Conservation (phyloP, 2,888 invertebrate species). For the Euzophera pinguis region DNA sequence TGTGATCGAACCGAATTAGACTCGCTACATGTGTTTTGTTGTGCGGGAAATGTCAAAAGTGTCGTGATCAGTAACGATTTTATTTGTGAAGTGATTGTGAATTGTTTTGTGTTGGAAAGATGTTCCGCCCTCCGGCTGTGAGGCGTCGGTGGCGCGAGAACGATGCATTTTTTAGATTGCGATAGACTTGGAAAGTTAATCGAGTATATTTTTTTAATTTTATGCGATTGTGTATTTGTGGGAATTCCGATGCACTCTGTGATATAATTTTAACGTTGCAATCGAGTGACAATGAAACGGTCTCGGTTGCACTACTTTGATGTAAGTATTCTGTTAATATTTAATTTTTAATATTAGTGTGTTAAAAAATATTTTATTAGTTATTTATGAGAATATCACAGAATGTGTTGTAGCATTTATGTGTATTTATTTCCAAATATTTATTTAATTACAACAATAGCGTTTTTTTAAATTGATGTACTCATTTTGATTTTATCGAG, state of each 20-base stretch:
- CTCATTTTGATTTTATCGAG: too few species aligned
- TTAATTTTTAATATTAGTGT: not conserved
- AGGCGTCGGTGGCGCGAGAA: constrained; percentile 47
- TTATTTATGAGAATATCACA: too few species aligned
- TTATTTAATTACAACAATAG: too few species aligned
- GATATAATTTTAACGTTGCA: constrained; percentile 27
- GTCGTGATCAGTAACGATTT: constrained; percentile 35
- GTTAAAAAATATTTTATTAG: not conserved
- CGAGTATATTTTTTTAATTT: constrained; percentile 26
- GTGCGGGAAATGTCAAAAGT: constrained; percentile 45
- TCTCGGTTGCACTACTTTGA: constrained; percentile 34
- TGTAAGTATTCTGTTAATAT: constrained; percentile 35
- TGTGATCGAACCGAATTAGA: constrained; percentile 54
- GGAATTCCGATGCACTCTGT: constrained; percentile 29
- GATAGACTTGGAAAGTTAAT: constrained; percentile 57
- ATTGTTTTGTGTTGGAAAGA: constrained; percentile 39
- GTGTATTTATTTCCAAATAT: too few species aligned
- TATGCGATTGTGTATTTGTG: constrained; percentile 42
- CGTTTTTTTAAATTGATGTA: too few species aligned
- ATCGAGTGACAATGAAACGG: constrained; percentile 40
- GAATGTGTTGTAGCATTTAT: too few species aligned
- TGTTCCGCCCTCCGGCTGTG: constrained; percentile 31
- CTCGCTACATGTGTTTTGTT: constrained; percentile 44
- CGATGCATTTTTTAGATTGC: constrained; percentile 52
- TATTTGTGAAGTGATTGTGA: constrained; percentile 27